Evolutionary conservation across 2,113 vertebrate species (phyloP), one percentile per base, ranked within the genome.

Genomic region (Tetrax tetrax): DNA sequence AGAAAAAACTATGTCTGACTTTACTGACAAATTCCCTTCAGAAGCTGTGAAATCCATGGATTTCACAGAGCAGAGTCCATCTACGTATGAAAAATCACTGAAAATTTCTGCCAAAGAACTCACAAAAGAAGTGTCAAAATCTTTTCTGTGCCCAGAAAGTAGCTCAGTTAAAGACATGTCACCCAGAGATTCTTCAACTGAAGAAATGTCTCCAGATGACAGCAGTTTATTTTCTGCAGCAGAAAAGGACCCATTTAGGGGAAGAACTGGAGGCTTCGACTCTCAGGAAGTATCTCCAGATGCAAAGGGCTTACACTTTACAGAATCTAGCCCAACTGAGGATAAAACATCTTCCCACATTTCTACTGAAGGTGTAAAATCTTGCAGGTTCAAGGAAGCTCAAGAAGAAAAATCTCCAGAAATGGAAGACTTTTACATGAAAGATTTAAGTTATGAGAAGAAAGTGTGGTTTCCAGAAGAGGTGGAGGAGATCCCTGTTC

Each of bases 391-490:
- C 82, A 83, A 59, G 72, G 61, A 96, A 83, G 43, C 56, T 60
- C 70, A 83, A 65, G 96, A 90, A 74, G 92, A 95, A 93, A 96
- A 93, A 64, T 97, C 96, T 86, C 96, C 85, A 76, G 97, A 97
- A 96, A 97, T 95, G 35, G 98, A 98, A 80, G 96, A 97, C 16
- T n/a, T 96, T 31, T 98, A 96, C 76, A 85, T 97, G 84, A 97
- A 95, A 57, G 98, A 98, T 20, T 53, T 98, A 78, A 96, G 94
- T 69, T 97, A 91, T 63, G 99, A 99, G 79, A 98, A 98, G 93
- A 98, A 98, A 95, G 98, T 98, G 68, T 98, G 98, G 98, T 98
- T 98, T 64, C 96, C 98, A 33, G 97, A 98, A 45, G 98, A 98
- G 47, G 94, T 98, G 22, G 98, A 98, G 16, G 97, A 98, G 7